These are phyloP conservation scores for Amphilophus citrinellus DNA, from an alignment of 2,113 vertebrate genomes.

Conservation along the genomic window DNA sequence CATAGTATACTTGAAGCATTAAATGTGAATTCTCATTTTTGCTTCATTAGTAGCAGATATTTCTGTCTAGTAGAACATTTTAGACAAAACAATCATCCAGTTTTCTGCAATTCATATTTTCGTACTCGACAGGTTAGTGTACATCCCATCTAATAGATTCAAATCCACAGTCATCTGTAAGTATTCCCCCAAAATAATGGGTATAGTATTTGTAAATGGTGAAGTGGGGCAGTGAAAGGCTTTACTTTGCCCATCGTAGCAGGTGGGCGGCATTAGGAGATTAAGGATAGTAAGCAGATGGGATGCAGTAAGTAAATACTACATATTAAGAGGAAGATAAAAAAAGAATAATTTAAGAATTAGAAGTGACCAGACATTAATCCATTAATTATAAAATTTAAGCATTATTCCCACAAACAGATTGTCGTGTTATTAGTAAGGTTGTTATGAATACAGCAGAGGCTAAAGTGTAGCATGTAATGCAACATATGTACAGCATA, in stretches of 20 bases:
- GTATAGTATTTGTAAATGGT: neutral
- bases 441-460: neutral
- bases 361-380: too few relatives aligned
- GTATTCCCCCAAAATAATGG: neutral
- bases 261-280: slow-evolving; percentile 7
- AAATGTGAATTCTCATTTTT: neutral
- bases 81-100: neutral
- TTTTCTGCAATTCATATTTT: neutral
- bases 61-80: neutral
- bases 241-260: neutral
- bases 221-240: neutral
- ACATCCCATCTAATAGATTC: neutral
- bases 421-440: neutral
- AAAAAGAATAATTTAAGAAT: neutral
- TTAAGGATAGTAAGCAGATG: slow-evolving; percentile 37
- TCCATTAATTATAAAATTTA: too few relatives aligned
- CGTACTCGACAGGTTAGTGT: neutral
- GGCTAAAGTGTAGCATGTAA: neutral
- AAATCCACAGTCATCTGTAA: neutral
- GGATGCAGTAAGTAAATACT: slow-evolving; percentile 12
- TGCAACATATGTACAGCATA: neutral
- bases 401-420: too few relatives aligned
- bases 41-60: neutral
- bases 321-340: neutral
- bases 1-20: neutral